Conservation (phyloP, 2,113 vertebrate species). For the Podocnemis expansa region DNA sequence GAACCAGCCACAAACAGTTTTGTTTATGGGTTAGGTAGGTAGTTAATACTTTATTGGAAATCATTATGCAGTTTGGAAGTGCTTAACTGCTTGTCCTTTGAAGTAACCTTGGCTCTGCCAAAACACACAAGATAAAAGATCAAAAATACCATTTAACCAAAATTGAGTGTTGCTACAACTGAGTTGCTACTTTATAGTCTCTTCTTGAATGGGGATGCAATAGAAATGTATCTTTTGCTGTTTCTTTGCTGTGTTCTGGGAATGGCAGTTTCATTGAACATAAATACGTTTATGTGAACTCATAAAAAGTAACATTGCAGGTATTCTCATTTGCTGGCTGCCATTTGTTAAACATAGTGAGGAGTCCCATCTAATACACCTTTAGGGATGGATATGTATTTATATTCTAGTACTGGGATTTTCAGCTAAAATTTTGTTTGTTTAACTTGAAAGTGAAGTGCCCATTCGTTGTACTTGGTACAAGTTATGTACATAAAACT, state of each 20-base stretch:
- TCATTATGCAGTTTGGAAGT: slow-evolving; percentile 20
- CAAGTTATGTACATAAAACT: not conserved
- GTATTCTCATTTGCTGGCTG: not conserved
- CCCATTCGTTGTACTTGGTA: not conserved
- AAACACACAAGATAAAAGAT: not conserved
- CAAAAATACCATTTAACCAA: not conserved
- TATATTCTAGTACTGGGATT: not conserved
- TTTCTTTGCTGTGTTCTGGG: not conserved
- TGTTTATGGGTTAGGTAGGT: not conserved
- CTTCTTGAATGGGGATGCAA: not conserved
- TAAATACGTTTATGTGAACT: not conserved
- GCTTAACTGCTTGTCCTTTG: slow-evolving; percentile 35
- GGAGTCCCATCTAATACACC: not conserved
- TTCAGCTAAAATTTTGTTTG: not conserved
- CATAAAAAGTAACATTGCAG: not conserved
- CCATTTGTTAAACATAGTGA: fast-evolving
- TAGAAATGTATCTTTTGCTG: not conserved
- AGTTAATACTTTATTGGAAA: not conserved
- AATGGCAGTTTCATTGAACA: not conserved
- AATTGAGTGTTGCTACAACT: not conserved
- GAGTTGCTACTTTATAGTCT: not conserved
- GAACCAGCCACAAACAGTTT: not conserved
- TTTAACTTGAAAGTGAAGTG: not conserved
- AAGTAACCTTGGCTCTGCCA: not conserved
- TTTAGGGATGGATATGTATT: not conserved